Conservation (phyloP, 1,140 invertebrate species). For the Drosophila ohnishii region DNA sequence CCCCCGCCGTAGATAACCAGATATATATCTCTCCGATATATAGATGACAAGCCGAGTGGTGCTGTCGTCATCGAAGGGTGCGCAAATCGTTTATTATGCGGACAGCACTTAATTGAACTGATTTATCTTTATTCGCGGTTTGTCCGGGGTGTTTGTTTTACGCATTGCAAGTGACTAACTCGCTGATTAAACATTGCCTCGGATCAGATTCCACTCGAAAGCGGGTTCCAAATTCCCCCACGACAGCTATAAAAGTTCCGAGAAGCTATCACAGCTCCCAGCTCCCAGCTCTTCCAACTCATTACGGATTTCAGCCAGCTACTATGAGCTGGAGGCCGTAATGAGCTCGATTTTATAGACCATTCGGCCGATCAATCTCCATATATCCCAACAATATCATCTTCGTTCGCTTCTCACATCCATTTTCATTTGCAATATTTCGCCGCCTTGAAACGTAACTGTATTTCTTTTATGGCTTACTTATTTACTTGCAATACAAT, state of each 20-base stretch:
- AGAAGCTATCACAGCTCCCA: conserved; percentile 13
- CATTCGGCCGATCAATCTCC: conserved; percentile 36
- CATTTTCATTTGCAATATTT: conserved; percentile 46
- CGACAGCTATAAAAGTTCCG: conserved; percentile 12
- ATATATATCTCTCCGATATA: conserved; percentile 48
- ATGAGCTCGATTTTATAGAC: conserved; percentile 39
- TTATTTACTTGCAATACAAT: conserved; percentile 65
- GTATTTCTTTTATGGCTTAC: conserved; percentile 51
- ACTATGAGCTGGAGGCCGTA: conserved; percentile 7
- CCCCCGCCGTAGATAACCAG: conserved; percentile 11
- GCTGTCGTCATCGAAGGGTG: conserved; percentile 51
- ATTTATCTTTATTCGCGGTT: conserved; percentile 60
- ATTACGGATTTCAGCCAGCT: conserved; percentile 29
- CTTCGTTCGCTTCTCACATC: conserved; percentile 33
- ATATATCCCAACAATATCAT: conserved; percentile 31
- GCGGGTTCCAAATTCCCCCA: conserved; percentile 2
- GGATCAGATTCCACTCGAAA: conserved; percentile 21
- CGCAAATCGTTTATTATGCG: conserved; percentile 50
- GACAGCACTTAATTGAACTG: conserved; percentile 59
- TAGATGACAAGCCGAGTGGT: conserved; percentile 9
- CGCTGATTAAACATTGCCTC: conserved; percentile 28
- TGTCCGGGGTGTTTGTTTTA: conserved; percentile 17
- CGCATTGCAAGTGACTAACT: conserved; percentile 53
- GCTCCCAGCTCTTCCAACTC: conserved; percentile 9
- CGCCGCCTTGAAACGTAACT: conserved; percentile 29